These are phyloP conservation scores for Cromileptes altivelis DNA, from an alignment of 2,113 vertebrate genomes.

Conservation along the genomic window DNA sequence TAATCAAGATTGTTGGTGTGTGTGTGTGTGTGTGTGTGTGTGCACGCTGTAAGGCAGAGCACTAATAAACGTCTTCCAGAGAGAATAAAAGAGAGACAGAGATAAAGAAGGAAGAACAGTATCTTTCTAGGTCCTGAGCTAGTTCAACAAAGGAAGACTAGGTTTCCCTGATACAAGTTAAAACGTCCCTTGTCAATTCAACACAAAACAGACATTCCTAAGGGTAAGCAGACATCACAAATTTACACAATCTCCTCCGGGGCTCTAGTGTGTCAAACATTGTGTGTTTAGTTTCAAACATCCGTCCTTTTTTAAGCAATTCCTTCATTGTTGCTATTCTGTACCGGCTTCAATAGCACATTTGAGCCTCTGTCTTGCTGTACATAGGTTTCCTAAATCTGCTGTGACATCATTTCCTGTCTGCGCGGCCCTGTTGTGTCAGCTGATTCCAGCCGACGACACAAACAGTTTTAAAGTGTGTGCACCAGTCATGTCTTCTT, in stretches of 20 bases:
- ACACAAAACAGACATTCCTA: conserved; percentile 63
- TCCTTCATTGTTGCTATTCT: conserved; percentile 36
- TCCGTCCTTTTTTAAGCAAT: conserved; percentile 33
- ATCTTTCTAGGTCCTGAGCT: conserved; percentile 80
- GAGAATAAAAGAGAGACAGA: conserved; percentile 17
- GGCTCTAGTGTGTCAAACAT: conserved; percentile 32
- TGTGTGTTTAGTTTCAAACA: neutral
- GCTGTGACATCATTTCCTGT: conserved; percentile 39
- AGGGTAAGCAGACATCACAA: conserved; percentile 45
- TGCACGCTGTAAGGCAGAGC: conserved; percentile 63
- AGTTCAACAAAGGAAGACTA: conserved; percentile 83
- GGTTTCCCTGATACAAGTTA: conserved; percentile 81
- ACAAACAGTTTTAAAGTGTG: conserved; percentile 16
- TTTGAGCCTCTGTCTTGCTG: conserved; percentile 13
- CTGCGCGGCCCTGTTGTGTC: conserved; percentile 25
- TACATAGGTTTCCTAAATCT: conserved; percentile 13
- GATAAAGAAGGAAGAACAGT: conserved; percentile 59
- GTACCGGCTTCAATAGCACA: conserved; percentile 5
- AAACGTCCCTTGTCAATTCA: conserved; percentile 76
- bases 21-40: conserved; percentile 39
- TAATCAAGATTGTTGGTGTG: conserved; percentile 43
- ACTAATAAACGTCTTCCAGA: conserved; percentile 49
- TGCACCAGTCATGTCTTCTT: conserved; percentile 17
- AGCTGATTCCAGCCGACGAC: conserved; percentile 18
- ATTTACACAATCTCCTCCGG: conserved; percentile 42